These are phyloP conservation scores for Drosophila littoralis DNA, from an alignment of 1,140 invertebrate species.

Conservation along the genomic window DNA sequence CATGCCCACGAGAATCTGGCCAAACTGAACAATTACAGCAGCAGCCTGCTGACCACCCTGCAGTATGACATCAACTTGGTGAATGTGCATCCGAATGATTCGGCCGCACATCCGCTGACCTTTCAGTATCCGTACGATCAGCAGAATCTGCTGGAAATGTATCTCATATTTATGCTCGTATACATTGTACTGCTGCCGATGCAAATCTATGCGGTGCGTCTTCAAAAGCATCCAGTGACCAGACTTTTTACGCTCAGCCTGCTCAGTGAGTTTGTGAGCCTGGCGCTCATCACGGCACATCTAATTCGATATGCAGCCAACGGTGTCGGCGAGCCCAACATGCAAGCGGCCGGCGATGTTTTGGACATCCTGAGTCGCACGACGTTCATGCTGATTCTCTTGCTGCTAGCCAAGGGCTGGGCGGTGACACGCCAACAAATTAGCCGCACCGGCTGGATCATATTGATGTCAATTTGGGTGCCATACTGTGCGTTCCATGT, in stretches of 20 bases:
- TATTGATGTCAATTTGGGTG: constrained; percentile 96
- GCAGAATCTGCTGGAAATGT: constrained; percentile 96
- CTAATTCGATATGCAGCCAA: constrained; percentile 95
- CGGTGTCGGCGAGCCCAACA: constrained; percentile 92
- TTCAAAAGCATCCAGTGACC: constrained; percentile 96
- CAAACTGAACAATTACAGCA: constrained; percentile 64
- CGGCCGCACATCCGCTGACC: constrained; percentile 92
- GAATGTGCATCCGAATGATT: constrained; percentile 96
- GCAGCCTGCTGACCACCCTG: constrained; percentile 85
- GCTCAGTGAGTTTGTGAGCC: constrained; percentile 92
- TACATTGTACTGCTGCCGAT: constrained; percentile 94
- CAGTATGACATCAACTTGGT: constrained; percentile 98
- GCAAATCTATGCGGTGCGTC: constrained; percentile 94
- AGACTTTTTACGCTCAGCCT: constrained; percentile 95
- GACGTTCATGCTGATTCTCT: constrained; percentile 96
- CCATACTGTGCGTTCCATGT: constrained; percentile 96
- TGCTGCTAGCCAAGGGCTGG: constrained; percentile 98
- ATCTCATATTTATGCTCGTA: constrained; percentile 94
- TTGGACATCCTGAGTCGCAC: constrained; percentile 96
- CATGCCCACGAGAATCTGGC: constrained; percentile 87
- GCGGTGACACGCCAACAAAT: constrained; percentile 96
- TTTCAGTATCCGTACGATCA: constrained; percentile 99
- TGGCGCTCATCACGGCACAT: constrained; percentile 95
- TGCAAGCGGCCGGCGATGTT: constrained; percentile 94
- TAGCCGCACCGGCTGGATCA: constrained; percentile 88